Base-by-base conservation (phyloP, 2,113 vertebrate species). In the Pithys albifrons region DNA sequence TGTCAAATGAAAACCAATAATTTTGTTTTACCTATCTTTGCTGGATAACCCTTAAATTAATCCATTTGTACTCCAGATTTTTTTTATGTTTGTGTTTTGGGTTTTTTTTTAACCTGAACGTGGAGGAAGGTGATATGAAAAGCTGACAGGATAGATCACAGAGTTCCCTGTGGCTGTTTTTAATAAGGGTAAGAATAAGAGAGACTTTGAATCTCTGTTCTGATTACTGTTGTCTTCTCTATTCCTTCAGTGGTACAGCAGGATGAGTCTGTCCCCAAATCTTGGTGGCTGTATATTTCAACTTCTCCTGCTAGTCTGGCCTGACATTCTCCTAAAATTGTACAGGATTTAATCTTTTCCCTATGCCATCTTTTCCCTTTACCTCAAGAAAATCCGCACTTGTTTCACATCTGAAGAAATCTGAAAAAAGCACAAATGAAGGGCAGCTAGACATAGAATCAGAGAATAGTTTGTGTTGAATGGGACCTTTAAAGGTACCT, bases 351-450 rank as follows among this genome's bases (percentile, higher is more conserved):
- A 2, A 23, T 52, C 9, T 55, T 83, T 49, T 49, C 7, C 39
- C 7, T 25, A 27, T 0, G 0, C 22, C 1, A 3, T 12, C 20
- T 48, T 73, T 67, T 69, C 37, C 5, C 7, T 16, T 59, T 14
- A 35, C 13, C 7, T 58, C 66, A 67, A n/a, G 37, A 48, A 81
- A 92, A 52, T 20, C 7, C 6, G 4, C 6, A 14, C 3, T 19
- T 72, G 25, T 66, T 66, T 57, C 8, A 28, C 19, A 15, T 52
- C 33, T 80, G 46, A 66, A 70, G 51, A 65, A 73, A 43, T 48
- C 2, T 33, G 3, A 1, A 11, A 25, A 45, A 37, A 14, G 5
- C 19, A 62, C 7, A 58, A 80, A 46, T 54, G 33, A 74, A 75
- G 20, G 1, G 1, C 31, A 66, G 14, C 29, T 57, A 39, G 49